Base-by-base conservation (phyloP, 2,888 invertebrate genomes). In the Meganola albula region DNA sequence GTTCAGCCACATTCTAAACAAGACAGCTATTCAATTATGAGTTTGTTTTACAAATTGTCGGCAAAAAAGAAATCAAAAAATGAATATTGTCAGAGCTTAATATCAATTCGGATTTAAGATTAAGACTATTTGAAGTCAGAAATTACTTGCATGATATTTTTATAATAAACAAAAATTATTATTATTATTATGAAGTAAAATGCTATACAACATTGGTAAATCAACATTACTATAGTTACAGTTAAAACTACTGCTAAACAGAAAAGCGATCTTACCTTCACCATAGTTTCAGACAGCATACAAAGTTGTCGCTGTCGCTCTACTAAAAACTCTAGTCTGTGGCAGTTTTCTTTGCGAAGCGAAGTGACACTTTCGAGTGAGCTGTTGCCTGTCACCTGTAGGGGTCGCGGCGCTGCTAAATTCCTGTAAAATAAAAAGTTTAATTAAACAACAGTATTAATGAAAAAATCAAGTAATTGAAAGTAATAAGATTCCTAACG, bases 301-400 rank as follows among this genome's bases (percentile, higher is more conserved):
- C 94, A 95, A 24, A 94, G 75, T 60, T 92, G 90, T 60, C 92
- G 93, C 74, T 94, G 94, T 53, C 89, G 87, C 40, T 92, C 91
- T 8, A 88, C 90, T 31, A 94, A 82, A 58, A 90, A 93, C 48
- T 90, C 90, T 47, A 93, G 76, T 51, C 90, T 88, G 52, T 90
- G 88, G 62, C 94, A 94, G 61, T 87, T 88, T 52, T 91, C 90
- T 63, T 90, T 89, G 66, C 89, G 90, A 31, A 88, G 51, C 2
- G 65, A 56, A 23, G 72, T 61, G 51, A 73, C 48, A 0, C 67
- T 63, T 34, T 84, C 84, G 39, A 74, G 22, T 0, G 82, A 74
- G 6, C 68, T 63, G 58, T 82, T 84, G 7, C 69, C 66, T 2
- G 54, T 41, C 29, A 56, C 62, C 0, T 30, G 36, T 1, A 54